Base-by-base conservation (phyloP, 2,888 invertebrate genomes). In the Sminthurinus aureus region DNA sequence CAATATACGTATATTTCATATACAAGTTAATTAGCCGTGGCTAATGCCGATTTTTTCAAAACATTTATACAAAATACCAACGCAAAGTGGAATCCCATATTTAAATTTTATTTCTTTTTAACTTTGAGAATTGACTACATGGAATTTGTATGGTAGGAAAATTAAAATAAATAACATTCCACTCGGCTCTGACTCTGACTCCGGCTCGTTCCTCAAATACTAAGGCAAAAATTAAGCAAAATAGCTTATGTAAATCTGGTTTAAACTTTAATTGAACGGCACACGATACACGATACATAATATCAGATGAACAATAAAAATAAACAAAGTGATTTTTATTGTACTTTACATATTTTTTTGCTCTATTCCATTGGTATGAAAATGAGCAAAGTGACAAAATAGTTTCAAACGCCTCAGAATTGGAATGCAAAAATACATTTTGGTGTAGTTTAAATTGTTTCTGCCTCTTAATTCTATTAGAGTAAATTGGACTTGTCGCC, bases 71-170 rank as follows among this genome's bases (percentile, higher is more conserved):
- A 58, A 58, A 58, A 58, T 58, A 58, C 58, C 8, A 52, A 52
- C 8, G 52, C 52, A 52, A 8, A 52, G 9, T 50, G n/a, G 38
- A n/a, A n/a, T n/a, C 71, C 69, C 22, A 69, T 50, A 79, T 79
- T 79, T 69, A 67, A 79, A 79, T 79, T 79, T 79, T 79, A 79
- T 79, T 51, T 71, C 69, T 79, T 79, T 79, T 79, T 79, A 79
- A 79, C 79, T 20, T 71, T 78, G 58, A 58, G 2, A 58, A 15
- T 58, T 58, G 58, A 58, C 15, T 58, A 20, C 77, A n/a, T 77
- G 77, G 24, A n/a, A 0, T 71, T 13, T 58, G 64, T 58, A 77
- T 58, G 77, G 24, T 13, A 13, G 15, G 77, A 12, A 22, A 77
- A 64, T 64, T 77, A 77, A 58, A 77, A 58, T 58, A 58, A 58